Percentiles rank a stretch among this genome's conserved stretches.
These are phyloP conservation scores for Umimayanthus chanpuru DNA, from an alignment of 92 coral and sea anemone genomes.

Conservation along the genomic window DNA sequence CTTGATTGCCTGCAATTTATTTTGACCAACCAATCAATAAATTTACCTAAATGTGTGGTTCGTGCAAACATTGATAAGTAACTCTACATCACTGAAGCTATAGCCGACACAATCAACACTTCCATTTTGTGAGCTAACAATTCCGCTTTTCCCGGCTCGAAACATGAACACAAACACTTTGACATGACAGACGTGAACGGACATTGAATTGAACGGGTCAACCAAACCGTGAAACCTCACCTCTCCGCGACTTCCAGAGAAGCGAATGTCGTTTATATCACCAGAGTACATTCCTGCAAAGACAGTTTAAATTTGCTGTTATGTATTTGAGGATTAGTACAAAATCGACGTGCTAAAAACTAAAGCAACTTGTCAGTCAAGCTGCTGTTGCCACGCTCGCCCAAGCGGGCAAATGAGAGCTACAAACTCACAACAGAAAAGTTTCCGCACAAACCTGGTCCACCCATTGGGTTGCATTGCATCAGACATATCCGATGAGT, in stretches of 20 bases:
- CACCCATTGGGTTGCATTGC: constrained; percentile 95
- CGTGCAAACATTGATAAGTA: constrained; percentile 29
- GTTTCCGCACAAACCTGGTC: constrained; percentile 82
- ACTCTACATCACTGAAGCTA: constrained; percentile 5
- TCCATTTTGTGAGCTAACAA: constrained; percentile 7
- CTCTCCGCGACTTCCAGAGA: constrained; percentile 96
- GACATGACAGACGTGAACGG: constrained; percentile 49
- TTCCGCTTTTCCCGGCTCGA: constrained; percentile 18
- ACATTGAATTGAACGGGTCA: not conserved
- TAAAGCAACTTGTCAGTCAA: constrained; percentile 39
- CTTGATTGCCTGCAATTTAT: constrained; percentile 32
- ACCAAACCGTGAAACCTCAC: constrained; percentile 79
- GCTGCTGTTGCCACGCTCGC: constrained; percentile 77
- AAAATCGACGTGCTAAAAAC: constrained; percentile 45
- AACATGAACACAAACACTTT: constrained; percentile 54
- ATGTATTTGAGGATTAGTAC: constrained; percentile 7
- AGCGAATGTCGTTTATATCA: constrained; percentile 89
- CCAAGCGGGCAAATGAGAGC: constrained; percentile 75
- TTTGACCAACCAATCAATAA: constrained; percentile 36
- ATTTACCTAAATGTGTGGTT: constrained; percentile 32
- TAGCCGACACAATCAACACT: not conserved
- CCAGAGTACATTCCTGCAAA: constrained; percentile 84
- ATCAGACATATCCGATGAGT: constrained; percentile 94
- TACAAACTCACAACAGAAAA: constrained; percentile 67
- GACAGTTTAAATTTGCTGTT: not conserved